Evolutionary conservation across 1,140 invertebrate genomes (phyloP).

Genomic region (Lucilia cuprina): DNA sequence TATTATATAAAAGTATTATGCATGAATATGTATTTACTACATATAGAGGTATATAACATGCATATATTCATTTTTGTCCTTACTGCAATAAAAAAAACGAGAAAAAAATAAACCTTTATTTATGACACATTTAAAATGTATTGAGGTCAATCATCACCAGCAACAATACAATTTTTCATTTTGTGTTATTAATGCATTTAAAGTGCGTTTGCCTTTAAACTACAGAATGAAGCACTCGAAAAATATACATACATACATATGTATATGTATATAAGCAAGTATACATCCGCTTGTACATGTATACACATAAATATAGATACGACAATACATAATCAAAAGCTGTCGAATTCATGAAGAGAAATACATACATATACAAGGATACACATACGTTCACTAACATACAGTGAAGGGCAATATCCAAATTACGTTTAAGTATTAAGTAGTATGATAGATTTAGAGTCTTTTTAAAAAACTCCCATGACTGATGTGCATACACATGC

Average conservation of each 20-base stretch:
- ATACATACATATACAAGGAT: too few relatives aligned
- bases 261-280: too few relatives aligned
- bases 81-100: too few relatives aligned
- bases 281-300: too few relatives aligned
- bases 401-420: too few relatives aligned
- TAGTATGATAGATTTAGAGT: too few relatives aligned
- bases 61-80: neutral
- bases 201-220: neutral
- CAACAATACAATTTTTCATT: neutral
- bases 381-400: too few relatives aligned
- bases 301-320: neutral
- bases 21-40: neutral
- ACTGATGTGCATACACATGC: too few relatives aligned
- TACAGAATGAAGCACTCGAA: neutral
- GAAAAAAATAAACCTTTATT: neutral
- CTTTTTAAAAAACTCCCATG: too few relatives aligned
- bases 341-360: too few relatives aligned
- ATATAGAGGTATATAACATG: neutral
- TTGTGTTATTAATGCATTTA: neutral
- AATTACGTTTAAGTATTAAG: too few relatives aligned
- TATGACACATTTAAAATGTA: neutral
- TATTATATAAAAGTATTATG: neutral
- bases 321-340: too few relatives aligned
- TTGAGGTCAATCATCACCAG: neutral
- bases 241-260: neutral